phyloP scores from a whole-genome alignment of 2,888 invertebrate genomes.

The Pheosia tremula region DNA sequence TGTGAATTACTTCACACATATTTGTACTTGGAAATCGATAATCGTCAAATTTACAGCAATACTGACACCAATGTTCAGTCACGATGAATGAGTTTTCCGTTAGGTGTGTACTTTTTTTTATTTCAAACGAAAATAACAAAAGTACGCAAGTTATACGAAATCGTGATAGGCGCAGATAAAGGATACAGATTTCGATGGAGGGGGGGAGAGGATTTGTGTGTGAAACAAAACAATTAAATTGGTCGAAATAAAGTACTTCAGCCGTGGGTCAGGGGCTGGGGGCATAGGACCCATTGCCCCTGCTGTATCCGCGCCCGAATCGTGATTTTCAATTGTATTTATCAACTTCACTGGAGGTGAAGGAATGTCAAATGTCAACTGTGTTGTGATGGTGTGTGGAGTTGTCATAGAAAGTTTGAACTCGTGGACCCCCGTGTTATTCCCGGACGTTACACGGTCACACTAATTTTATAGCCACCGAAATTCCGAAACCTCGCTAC shows the following conservation, averaged over 20 bases:
- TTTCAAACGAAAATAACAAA: too few relatives aligned
- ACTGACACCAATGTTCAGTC: neutral
- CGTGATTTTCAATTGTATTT: conserved; percentile 7
- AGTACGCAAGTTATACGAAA: too few relatives aligned
- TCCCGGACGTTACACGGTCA: conserved; percentile 65
- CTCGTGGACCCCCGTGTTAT: conserved; percentile 50
- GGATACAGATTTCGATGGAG: too few relatives aligned
- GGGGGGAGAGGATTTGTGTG: too few relatives aligned
- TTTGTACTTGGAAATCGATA: conserved; percentile 20
- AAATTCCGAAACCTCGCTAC: conserved; percentile 49
- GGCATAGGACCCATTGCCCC: too few relatives aligned
- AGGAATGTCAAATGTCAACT: conserved; percentile 46
- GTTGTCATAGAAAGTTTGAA: conserved; percentile 61
- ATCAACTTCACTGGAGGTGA: conserved; percentile 10
- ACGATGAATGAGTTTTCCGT: neutral
- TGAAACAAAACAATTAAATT: too few relatives aligned
- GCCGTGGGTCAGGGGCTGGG: too few relatives aligned
- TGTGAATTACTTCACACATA: conserved; percentile 22
- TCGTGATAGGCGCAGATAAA: too few relatives aligned
- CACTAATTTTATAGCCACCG: conserved; percentile 77
- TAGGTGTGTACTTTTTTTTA: neutral
- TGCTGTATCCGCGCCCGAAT: neutral
- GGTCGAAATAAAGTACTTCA: too few relatives aligned
- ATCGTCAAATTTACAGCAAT: conserved; percentile 23
- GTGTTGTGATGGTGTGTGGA: conserved; percentile 21